Evolutionary conservation across 2,113 vertebrate species (phyloP).

Genomic region (Egretta garzetta): DNA sequence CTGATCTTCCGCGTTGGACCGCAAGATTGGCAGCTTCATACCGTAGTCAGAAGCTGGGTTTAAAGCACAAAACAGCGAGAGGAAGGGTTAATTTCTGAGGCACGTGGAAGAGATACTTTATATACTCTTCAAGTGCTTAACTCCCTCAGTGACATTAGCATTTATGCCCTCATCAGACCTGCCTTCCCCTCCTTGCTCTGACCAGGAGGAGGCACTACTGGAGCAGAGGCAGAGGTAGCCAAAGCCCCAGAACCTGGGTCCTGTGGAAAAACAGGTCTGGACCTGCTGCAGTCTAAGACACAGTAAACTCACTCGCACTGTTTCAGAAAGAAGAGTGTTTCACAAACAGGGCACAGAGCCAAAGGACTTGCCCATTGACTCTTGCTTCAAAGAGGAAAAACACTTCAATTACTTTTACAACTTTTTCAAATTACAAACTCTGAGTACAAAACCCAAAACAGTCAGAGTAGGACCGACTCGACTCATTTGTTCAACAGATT

Average conservation of each 20-base stretch:
- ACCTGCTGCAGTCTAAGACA: not conserved
- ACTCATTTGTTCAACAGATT: not conserved
- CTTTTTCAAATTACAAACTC: not conserved
- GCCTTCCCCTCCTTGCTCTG: not conserved
- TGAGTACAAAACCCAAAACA: not conserved
- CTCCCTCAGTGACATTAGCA: not conserved
- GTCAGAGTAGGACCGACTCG: not conserved
- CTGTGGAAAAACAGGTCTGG: not conserved
- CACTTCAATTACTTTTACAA: not conserved
- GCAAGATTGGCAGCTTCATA: constrained; percentile 92
- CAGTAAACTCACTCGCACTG: fast-evolving
- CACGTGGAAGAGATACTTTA: not conserved
- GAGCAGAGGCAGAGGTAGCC: not conserved
- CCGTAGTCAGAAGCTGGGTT: constrained; percentile 94
- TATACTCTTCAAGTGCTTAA: not conserved
- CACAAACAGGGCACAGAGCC: not conserved
- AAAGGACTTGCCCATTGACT: not conserved
- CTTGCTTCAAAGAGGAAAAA: not conserved
- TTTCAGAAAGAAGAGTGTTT: not conserved
- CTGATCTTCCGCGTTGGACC: constrained; percentile 93
- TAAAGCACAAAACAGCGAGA: not conserved
- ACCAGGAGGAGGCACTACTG: not conserved
- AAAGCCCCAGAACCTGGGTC: not conserved
- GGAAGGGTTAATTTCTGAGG: not conserved
- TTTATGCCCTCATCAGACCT: fast-evolving